phyloP scores from a whole-genome alignment of 2,888 invertebrate genomes.

The Thereva nobilitata region DNA sequence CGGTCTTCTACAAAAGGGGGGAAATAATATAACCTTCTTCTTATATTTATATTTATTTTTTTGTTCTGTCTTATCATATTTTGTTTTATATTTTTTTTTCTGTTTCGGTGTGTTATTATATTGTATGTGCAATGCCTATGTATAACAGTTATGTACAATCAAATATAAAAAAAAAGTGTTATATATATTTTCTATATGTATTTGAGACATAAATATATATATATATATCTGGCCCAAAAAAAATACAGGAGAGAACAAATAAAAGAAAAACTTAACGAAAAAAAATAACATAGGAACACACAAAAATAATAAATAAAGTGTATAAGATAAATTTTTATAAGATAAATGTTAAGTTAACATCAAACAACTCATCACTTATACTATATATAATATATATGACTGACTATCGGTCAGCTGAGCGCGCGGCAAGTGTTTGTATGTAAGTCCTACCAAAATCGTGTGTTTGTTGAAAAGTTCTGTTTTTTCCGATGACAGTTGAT shows the following conservation, averaged over 20 bases:
- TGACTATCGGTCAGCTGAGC: constrained; percentile 26
- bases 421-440: constrained; percentile 12
- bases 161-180: background rate
- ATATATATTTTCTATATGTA: constrained; percentile 11
- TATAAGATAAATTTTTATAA: constrained; percentile 23
- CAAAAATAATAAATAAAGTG: constrained; percentile 27
- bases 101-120: no score
- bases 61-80: no score
- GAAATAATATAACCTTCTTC: no score
- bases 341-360: constrained; percentile 31
- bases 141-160: background rate
- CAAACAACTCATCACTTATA: constrained; percentile 37
- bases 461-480: background rate
- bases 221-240: no score
- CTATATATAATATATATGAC: constrained; percentile 27
- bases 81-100: no score
- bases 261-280: no score
- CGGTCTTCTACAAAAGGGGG: background rate
- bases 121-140: constrained; percentile 1
- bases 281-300: no score
- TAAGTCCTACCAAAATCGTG: background rate
- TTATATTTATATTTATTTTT: no score
- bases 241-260: no score
- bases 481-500: constrained; percentile 48
- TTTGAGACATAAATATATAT: constrained; percentile 23